These are phyloP conservation scores for Pionites leucogaster DNA, from an alignment of 2,113 vertebrate genomes.

Conservation along the genomic window DNA sequence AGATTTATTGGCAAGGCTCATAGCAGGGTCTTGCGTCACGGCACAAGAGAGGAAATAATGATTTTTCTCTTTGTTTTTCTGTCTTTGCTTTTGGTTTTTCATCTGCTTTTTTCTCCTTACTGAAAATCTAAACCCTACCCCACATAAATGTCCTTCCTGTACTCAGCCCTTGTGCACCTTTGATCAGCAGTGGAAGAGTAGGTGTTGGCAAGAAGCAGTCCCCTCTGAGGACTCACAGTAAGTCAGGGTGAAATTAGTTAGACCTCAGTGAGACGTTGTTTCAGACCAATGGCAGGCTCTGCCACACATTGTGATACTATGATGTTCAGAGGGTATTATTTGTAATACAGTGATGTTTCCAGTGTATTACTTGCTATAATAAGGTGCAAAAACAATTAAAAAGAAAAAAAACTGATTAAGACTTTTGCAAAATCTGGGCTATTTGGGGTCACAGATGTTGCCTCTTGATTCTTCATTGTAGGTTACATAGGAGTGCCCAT, in stretches of 20 bases:
- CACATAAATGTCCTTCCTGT: neutral
- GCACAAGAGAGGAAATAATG: neutral
- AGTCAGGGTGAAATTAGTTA: neutral
- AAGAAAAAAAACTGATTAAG: neutral
- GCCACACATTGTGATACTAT: rapidly evolving
- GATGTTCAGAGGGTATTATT: neutral
- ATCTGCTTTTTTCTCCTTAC: neutral
- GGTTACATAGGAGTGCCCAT: neutral
- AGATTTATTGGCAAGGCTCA: neutral
- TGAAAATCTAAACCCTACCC: neutral
- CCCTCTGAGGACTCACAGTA: neutral
- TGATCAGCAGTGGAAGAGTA: neutral
- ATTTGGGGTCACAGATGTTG: neutral
- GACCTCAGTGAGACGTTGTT: neutral
- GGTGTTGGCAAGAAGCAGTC: neutral
- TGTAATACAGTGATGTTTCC: rapidly evolving
- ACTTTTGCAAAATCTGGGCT: neutral
- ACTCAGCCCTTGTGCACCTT: neutral
- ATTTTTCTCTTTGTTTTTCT: neutral
- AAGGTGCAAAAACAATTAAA: neutral
- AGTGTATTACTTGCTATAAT: neutral
- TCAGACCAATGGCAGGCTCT: neutral
- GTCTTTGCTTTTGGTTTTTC: neutral
- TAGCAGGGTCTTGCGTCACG: neutral
- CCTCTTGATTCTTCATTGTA: neutral